Percentiles rank a stretch among this genome's conserved stretches.
Conservation (phyloP, 2,888 invertebrate species). For the Nomada fabriciana region DNA sequence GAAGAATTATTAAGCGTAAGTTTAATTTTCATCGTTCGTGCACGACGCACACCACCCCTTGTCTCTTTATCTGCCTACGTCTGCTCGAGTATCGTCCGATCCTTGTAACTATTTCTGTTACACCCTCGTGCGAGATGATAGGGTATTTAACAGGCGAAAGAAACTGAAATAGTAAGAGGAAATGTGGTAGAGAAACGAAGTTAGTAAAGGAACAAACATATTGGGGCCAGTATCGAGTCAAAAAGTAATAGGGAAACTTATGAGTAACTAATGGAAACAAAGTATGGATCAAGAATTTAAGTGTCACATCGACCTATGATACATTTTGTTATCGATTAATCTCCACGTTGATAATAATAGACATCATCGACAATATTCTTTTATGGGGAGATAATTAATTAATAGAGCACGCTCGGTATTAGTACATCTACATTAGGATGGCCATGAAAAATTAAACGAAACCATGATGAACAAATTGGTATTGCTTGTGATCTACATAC, state of each 20-base stretch:
- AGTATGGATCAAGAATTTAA: background rate
- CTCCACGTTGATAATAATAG: background rate
- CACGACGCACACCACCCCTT: background rate
- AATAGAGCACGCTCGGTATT: background rate
- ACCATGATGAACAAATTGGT: background rate
- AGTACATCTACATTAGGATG: background rate
- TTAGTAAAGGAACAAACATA: background rate
- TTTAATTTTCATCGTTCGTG: constrained; percentile 62
- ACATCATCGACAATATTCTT: background rate
- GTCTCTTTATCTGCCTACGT: background rate
- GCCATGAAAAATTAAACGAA: background rate
- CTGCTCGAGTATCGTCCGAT: constrained; percentile 26
- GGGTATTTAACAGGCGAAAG: constrained; percentile 11
- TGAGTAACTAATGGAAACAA: background rate
- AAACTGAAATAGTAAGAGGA: background rate
- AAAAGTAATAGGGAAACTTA: background rate
- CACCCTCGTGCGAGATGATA: constrained; percentile 32
- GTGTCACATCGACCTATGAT: constrained; percentile 53
- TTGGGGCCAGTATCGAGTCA: no score
- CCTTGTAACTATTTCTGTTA: constrained; percentile 46
- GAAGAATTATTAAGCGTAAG: constrained; percentile 91
- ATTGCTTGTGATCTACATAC: constrained; percentile 10
- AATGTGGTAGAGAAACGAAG: background rate
- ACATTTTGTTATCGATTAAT: constrained; percentile 6
- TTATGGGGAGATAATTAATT: background rate